A percentile compares a stretch with the other conserved stretches of the same genome.
phyloP scores from a whole-genome alignment of 2,797 vertebrate species.

The Chaetodon trifasciatus region DNA sequence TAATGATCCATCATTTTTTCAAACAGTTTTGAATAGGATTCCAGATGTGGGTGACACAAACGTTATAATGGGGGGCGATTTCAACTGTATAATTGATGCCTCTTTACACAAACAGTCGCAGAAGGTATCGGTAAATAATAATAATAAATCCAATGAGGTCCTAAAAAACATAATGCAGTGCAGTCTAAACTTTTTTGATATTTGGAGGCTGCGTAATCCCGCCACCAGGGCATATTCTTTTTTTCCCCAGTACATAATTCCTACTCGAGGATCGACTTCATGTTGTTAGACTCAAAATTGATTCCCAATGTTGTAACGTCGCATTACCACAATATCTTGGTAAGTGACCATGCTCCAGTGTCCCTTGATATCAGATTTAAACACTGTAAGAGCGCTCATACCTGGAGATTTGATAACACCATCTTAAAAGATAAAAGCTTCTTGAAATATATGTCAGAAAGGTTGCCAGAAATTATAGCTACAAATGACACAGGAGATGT shows the following conservation, averaged over 20 bases:
- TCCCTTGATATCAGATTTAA: conserved; percentile 7
- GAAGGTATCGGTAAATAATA: conserved; percentile 1
- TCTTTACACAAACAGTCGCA: not conserved
- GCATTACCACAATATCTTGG: not conserved
- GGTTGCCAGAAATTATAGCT: not conserved
- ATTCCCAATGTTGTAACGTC: not conserved
- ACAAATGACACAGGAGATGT: conserved; percentile 15
- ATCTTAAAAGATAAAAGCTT: conserved; percentile 6
- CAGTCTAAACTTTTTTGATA: conserved; percentile 1
- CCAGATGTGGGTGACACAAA: conserved; percentile 1
- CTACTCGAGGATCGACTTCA: not conserved
- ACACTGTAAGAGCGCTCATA: not conserved
- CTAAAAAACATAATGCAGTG: conserved; percentile 3
- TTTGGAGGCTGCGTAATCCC: not conserved
- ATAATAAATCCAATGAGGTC: not conserved
- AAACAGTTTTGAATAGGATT: conserved; percentile 5
- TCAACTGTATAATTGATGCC: not conserved
- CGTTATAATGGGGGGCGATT: not conserved
- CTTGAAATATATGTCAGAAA: conserved; percentile 7
- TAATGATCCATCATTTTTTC: not conserved
- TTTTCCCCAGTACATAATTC: not conserved
- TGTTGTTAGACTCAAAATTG: not conserved
- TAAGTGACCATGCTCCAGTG: conserved; percentile 1
- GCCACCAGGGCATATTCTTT: not conserved
- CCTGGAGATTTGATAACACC: not conserved